phyloP scores from a whole-genome alignment of 2,888 invertebrate species.

The Coenonympha arcania region DNA sequence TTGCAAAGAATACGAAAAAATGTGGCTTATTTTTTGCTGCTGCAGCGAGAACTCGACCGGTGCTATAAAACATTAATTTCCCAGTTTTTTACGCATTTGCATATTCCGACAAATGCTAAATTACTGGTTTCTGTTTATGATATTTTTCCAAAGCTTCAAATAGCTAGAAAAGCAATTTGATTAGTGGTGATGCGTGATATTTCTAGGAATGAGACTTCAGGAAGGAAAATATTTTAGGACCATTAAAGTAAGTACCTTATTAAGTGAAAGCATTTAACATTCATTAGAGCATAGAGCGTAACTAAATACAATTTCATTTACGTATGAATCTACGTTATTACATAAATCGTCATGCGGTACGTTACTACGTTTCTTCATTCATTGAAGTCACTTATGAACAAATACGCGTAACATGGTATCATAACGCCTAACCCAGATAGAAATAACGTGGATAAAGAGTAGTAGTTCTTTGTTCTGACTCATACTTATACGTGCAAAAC shows the following conservation, averaged over 20 bases:
- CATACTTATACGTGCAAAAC: no score
- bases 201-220: no score
- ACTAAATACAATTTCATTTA: slow-evolving; percentile 26
- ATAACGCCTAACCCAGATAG: slow-evolving; percentile 25
- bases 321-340: neutral
- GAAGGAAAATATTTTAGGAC: neutral
- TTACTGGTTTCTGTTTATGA: neutral
- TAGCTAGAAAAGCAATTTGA: neutral
- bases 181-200: neutral
- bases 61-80: slow-evolving; percentile 3
- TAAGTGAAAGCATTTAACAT: slow-evolving; percentile 31
- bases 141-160: neutral
- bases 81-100: slow-evolving; percentile 3
- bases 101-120: neutral
- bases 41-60: neutral
- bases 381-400: slow-evolving; percentile 18
- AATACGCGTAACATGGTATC: slow-evolving; percentile 22
- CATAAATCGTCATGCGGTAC: neutral
- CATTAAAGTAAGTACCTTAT: no score
- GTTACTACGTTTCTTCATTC: slow-evolving; percentile 17
- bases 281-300: slow-evolving; percentile 32
- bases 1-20: neutral
- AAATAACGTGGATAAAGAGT: slow-evolving; percentile 5
- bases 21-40: neutral
- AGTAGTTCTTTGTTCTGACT: no score